phyloP scores from a whole-genome alignment of 2,113 vertebrate species.

The Crotalus viridis region DNA sequence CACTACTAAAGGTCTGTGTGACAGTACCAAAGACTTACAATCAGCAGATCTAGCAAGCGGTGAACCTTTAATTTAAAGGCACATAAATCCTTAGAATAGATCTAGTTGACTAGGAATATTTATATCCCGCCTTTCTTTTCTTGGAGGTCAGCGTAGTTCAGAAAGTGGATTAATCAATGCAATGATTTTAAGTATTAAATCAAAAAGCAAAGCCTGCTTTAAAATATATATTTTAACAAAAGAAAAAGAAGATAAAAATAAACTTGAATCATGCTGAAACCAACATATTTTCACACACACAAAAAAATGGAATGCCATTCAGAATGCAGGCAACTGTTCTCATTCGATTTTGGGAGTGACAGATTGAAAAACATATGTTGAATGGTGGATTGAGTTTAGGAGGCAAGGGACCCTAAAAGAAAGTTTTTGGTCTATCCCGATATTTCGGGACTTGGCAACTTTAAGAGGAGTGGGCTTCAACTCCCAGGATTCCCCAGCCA shows the following conservation, averaged over 20 bases:
- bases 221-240: neutral
- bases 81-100: neutral
- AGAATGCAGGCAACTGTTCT: neutral
- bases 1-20: neutral
- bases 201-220: neutral
- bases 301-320: neutral
- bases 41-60: neutral
- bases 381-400: neutral
- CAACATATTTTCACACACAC: neutral
- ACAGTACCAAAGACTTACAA: neutral
- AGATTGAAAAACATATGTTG: neutral
- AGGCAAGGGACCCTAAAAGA: neutral
- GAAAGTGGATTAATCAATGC: neutral
- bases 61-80: neutral
- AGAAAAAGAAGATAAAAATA: neutral
- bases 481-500: neutral
- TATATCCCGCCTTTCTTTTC: neutral
- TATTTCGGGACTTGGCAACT: neutral
- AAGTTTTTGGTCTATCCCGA: neutral
- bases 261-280: neutral
- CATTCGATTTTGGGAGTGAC: neutral
- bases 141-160: neutral
- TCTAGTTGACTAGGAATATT: neutral
- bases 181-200: neutral
- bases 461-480: neutral